Evolutionary conservation across 2,888 invertebrate genomes (phyloP), one percentile per base, ranked within the genome.

Genomic region (Scotopteryx bipunctaria): DNA sequence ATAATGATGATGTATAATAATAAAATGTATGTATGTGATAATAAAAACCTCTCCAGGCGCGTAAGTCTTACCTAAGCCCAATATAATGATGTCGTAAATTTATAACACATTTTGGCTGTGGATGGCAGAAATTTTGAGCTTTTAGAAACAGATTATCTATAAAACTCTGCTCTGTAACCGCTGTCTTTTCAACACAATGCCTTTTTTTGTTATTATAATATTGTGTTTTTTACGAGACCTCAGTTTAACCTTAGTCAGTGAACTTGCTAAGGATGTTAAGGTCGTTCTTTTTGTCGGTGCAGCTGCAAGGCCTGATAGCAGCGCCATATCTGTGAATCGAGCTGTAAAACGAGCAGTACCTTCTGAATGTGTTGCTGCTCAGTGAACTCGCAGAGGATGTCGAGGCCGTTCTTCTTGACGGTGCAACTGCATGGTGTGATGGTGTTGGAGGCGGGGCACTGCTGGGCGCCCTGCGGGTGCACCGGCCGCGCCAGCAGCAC

Each of bases 311-410:
- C n/a, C n/a, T n/a, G n/a, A n/a, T n/a, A n/a, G n/a, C n/a, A n/a
- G n/a, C n/a, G n/a, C n/a, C n/a, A n/a, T n/a, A n/a, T n/a, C n/a
- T n/a, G n/a, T n/a, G n/a, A n/a, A n/a, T n/a, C n/a, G n/a, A n/a
- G n/a, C n/a, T n/a, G n/a, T n/a, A n/a, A n/a, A n/a, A n/a, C n/a
- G n/a, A n/a, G n/a, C n/a, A n/a, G n/a, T 27, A 87, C 89, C 82
- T 86, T 88, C 55, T 89, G 93, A 77, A 97, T 96, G 71, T 95
- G 95, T 61, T 92, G 91, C 67, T 94, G 92, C 76, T 96, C 96
- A 43, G 96, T 96, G 69, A 94, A 94, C 90, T 97, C 97, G 92
- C 97, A 97, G 59, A 96, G 92, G 59, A 97, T 94, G 79, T 97
- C 97, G 65, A 97, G 91, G 35, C 97, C 97, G 72, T 96, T 95